Conservation (phyloP, 2,888 invertebrate species). For the Trypoxylon attenuatum region DNA sequence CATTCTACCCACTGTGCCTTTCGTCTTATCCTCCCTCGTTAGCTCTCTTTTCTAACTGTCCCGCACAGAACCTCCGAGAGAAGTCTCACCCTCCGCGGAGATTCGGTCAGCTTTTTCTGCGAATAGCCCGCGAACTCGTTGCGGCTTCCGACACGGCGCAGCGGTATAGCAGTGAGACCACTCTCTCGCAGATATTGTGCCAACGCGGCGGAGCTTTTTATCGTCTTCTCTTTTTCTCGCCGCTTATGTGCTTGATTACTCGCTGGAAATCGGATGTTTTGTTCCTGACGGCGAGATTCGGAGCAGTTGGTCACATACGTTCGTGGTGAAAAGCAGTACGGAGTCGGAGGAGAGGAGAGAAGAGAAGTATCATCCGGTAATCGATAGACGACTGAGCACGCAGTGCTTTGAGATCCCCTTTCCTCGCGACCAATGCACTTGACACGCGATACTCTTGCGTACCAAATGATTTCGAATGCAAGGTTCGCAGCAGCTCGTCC, state of each 20-base stretch:
- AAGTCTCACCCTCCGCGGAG: too few species aligned
- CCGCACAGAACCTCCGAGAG: too few species aligned
- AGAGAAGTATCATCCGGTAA: not conserved
- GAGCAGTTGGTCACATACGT: too few species aligned
- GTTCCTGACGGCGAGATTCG: too few species aligned
- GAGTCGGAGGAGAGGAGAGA: not conserved
- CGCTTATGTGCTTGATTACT: not conserved
- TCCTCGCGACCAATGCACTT: not conserved
- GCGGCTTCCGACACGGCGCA: slow-evolving; percentile 10
- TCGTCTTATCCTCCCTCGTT: too few species aligned
- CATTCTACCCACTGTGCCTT: slow-evolving; percentile 2
- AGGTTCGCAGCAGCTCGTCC: not conserved
- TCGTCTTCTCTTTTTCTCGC: not conserved
- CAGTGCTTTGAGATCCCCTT: not conserved
- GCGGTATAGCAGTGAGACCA: slow-evolving; percentile 21
- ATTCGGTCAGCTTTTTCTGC: slow-evolving; percentile 32
- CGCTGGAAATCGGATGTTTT: too few species aligned
- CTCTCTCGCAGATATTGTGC: slow-evolving; percentile 34
- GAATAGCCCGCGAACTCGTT: slow-evolving; percentile 52
- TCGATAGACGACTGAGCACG: too few species aligned
- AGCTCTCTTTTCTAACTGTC: too few species aligned
- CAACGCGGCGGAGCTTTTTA: slow-evolving; percentile 34
- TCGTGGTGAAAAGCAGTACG: too few species aligned
- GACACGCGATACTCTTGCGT: not conserved
- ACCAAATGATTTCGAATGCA: not conserved